Base-by-base conservation (phyloP, 2,888 invertebrate species). In the Standfussiana lucernea region DNA sequence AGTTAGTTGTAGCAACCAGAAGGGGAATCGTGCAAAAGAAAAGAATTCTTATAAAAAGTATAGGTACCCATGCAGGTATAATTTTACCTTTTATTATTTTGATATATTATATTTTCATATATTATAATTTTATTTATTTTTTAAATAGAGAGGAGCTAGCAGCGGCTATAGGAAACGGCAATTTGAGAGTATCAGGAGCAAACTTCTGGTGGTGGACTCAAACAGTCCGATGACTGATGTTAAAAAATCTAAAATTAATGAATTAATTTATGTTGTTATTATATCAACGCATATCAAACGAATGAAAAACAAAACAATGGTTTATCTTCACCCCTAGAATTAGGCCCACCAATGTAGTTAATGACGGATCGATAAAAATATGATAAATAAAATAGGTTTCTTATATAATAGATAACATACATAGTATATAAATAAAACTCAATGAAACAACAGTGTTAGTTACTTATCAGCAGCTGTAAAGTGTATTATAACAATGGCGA, bases 401-500 rank as follows among this genome's bases (percentile, higher is more conserved):
- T 5, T 21, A 35, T 69, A 7, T 24, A 7, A 18, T 37, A 77
- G 68, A 75, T 77, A 61, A 68, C 4, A 32, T 11, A 56, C 28
- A 32, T 15, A 32, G 47, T 59, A 45, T 40, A 10, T 28, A 8
- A 15, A 67, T 40, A 66, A 47, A 32, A 10, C 2, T 15, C 8
- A 59, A 59, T 47, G 2, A 45, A 47, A 67, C n/a, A 40, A 40
- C 18, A 40, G n/a, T 32, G 13, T 18, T 35, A 59, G 11, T 6
- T 37, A 74, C 8, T n/a, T 37, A 62, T 24, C 1, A 13, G 42
- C 8, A 73, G 53, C 32, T 8, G 6, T 21, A 28, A 7, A 62
- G n/a, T 40, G 21, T 21, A 24, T 62, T 4, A 79, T 35, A 24
- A 47, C 35, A 32, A 79, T 75, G 75, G 64, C 56, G 40, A 56